Percentiles rank a stretch among this genome's conserved stretches.
phyloP scores from a whole-genome alignment of 2,888 invertebrate genomes.

The Amblyjoppa proteus region DNA sequence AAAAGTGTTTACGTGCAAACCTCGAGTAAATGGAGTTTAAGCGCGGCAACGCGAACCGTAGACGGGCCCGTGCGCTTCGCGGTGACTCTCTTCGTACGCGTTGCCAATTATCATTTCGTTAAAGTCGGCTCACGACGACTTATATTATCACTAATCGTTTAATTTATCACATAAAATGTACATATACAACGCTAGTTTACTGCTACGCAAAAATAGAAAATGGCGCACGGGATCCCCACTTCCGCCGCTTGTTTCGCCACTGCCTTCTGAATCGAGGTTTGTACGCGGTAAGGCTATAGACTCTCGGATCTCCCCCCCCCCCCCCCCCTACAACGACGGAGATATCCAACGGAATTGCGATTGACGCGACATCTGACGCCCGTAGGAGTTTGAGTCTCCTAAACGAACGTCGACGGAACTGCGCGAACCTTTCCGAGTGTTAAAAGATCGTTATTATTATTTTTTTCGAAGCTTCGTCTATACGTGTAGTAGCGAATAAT shows the following conservation, averaged over 20 bases:
- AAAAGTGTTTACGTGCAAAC: constrained; percentile 68
- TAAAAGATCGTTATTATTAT: not conserved
- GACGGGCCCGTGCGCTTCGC: constrained; percentile 69
- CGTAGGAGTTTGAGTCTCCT: not conserved
- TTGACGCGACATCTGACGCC: constrained; percentile 35
- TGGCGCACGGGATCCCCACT: constrained; percentile 80
- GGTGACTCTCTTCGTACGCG: constrained; percentile 75
- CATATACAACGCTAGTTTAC: constrained; percentile 82
- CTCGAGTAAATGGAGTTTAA: constrained; percentile 49
- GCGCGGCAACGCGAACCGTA: constrained; percentile 74
- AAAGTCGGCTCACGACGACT: constrained; percentile 58
- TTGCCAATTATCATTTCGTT: constrained; percentile 78
- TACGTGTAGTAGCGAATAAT: not conserved
- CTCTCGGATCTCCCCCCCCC: constrained; percentile 5
- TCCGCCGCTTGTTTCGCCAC: constrained; percentile 78
- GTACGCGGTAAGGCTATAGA: constrained; percentile 31
- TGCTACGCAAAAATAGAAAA: constrained; percentile 85
- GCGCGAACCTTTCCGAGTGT: not conserved
- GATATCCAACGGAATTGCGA: constrained; percentile 22
- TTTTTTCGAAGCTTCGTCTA: not conserved
- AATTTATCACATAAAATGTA: constrained; percentile 80
- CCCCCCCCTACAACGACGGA: not conserved
- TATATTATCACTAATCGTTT: constrained; percentile 73
- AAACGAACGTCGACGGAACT: not conserved
- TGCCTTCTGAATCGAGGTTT: constrained; percentile 77